Evolutionary conservation across 2,113 vertebrate species (phyloP), one percentile per base, ranked within the genome.

Genomic region (Ammodramus savannarum): DNA sequence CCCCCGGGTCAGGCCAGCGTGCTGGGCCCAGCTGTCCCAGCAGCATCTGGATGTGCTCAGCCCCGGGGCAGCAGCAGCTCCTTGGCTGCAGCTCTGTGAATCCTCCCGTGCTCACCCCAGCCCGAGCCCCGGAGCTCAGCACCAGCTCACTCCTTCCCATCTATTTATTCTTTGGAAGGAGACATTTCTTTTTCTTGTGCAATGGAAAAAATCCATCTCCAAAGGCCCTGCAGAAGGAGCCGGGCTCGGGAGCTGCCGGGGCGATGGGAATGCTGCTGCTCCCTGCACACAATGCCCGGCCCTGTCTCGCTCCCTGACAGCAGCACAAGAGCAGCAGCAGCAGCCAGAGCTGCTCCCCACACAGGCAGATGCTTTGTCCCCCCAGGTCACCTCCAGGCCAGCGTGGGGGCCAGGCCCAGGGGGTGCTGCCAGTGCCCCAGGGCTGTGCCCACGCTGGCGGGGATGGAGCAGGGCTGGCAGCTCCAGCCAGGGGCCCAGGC

Each of bases 31-130:
- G 76, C 89, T 17, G 87, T 71, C 67, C 67, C n/a, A n/a, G 72
- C 95, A 93, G 91, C 95, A 95, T 91, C 96, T 95, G 96, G 96
- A 95, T 89, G 81, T 82, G 96, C 95, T 95, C 95, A 94, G 93
- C 85, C 4, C 77, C 15, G 16, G 49, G 29, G 2, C 36, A 72
- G 76, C 88, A 92, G 88, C 94, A 83, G 92, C 94, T 92, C 75
- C 14, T 54, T 93, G 94, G 94, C 75, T 77, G 75, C 6, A 17
- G 16, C 87, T 34, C 85, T 8, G 0, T 5, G 0, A 22, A 14
- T 69, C 77, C 49, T 76, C 59, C 94, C 73, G 66, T 13, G 1
- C 81, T 66, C 82, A 5, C 77, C 85, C 84, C 91, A 81, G 92
- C 77, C 81, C 3, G 73, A 80, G 93, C 77, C 86, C 75, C 61